A percentile compares a stretch with the other conserved stretches of the same genome.
phyloP scores from a whole-genome alignment of 2,113 vertebrate genomes.

The Tetrax tetrax region DNA sequence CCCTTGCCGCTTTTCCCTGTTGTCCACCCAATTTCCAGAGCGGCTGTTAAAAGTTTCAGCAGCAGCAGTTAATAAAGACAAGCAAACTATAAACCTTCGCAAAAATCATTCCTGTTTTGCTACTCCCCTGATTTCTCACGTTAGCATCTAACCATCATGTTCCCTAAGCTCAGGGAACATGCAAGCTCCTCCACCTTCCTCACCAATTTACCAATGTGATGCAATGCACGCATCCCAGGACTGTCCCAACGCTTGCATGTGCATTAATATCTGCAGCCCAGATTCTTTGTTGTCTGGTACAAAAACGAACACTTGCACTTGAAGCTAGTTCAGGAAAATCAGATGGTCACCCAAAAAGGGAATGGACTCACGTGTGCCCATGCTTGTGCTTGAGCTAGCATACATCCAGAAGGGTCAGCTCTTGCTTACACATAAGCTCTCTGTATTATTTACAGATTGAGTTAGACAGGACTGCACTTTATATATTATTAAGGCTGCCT shows the following conservation, averaged over 20 bases:
- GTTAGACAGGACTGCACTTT: background rate
- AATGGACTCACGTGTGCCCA: fast-evolving
- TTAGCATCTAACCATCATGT: background rate
- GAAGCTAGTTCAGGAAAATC: background rate
- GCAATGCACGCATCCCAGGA: background rate
- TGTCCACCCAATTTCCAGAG: background rate
- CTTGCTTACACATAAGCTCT: fast-evolving
- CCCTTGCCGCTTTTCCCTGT: conserved; percentile 13
- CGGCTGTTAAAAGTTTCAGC: background rate
- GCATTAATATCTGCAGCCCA: background rate
- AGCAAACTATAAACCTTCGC: background rate
- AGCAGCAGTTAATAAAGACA: conserved; percentile 24
- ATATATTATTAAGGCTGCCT: background rate
- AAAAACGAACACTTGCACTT: background rate
- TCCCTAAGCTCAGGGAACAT: background rate
- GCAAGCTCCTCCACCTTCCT: background rate
- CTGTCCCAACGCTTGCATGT: fast-evolving
- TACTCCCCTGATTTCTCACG: background rate
- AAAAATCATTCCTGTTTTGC: background rate
- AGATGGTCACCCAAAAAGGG: background rate
- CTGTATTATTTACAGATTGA: background rate
- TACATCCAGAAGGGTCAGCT: background rate
- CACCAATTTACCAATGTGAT: fast-evolving
- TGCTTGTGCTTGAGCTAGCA: background rate
- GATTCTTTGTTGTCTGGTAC: fast-evolving